A percentile compares a stretch with the other conserved stretches of the same genome.
Conservation (phyloP, 92 coral and sea anemone species). For the Parazoanthus darwini region DNA sequence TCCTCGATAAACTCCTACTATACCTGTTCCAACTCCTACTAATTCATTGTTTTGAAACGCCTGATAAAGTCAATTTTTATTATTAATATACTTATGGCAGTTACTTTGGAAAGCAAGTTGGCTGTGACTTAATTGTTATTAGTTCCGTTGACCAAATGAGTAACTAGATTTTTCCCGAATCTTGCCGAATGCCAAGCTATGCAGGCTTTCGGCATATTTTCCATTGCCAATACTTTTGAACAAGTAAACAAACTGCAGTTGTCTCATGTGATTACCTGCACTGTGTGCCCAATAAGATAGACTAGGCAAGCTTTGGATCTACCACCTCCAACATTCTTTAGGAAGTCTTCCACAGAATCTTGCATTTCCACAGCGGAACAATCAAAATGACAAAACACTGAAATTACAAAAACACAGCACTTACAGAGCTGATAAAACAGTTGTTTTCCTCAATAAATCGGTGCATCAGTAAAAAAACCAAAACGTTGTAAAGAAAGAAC, state of each 20-base stretch:
- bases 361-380: conserved; percentile 17
- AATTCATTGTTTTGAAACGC: no score
- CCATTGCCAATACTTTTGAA: not conserved
- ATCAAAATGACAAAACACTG: not conserved
- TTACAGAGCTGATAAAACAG: not conserved
- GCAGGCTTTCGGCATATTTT: not conserved
- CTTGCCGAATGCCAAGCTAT: no score
- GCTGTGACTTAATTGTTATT: no score
- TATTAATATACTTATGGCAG: not conserved
- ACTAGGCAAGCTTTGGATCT: conserved; percentile 51
- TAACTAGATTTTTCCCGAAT: no score
- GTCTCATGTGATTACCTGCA: conserved; percentile 52
- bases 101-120: not conserved
- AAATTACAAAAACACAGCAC: not conserved
- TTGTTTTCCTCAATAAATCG: not conserved
- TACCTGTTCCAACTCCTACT: no score
- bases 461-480: not conserved
- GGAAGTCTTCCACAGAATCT: conserved; percentile 12
- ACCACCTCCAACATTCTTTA: conserved; percentile 5
- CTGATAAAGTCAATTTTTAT: no score
- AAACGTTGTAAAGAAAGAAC: not conserved
- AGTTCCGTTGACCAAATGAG: no score
- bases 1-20: no score
- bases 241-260: not conserved
- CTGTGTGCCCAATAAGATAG: conserved; percentile 74